Evolutionary conservation across 2,113 vertebrate genomes (phyloP).

Genomic region (Diadophis punctatus): DNA sequence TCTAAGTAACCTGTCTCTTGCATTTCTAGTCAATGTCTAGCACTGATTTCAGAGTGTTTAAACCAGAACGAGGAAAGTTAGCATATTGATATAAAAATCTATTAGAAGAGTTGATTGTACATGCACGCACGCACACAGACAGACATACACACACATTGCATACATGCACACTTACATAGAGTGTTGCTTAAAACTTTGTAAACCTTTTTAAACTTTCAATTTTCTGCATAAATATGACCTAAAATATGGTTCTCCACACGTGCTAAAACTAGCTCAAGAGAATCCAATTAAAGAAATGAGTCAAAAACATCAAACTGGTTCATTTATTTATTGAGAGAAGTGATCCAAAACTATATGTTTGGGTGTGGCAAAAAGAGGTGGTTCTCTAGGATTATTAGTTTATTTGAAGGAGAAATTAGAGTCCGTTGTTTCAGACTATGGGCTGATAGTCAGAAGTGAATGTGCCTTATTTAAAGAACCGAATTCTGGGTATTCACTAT

Average conservation of each 20-base stretch:
- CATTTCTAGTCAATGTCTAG: background rate
- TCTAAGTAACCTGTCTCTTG: background rate
- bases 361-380: background rate
- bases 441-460: background rate
- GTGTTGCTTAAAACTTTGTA: background rate
- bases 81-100: background rate
- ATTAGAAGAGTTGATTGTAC: background rate
- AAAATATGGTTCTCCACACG: background rate
- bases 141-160: background rate
- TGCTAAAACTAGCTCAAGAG: background rate
- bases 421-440: background rate
- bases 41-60: background rate
- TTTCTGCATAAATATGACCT: background rate
- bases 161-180: background rate
- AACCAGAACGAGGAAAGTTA: background rate
- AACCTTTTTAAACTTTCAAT: background rate
- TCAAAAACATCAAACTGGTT: background rate
- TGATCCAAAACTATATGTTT: background rate
- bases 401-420: background rate
- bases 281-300: background rate
- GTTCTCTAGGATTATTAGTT: background rate
- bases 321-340: background rate
- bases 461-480: background rate
- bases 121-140: background rate
- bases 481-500: background rate